Conservation (phyloP, 2,888 invertebrate genomes). For the Dasypogon diadema region DNA sequence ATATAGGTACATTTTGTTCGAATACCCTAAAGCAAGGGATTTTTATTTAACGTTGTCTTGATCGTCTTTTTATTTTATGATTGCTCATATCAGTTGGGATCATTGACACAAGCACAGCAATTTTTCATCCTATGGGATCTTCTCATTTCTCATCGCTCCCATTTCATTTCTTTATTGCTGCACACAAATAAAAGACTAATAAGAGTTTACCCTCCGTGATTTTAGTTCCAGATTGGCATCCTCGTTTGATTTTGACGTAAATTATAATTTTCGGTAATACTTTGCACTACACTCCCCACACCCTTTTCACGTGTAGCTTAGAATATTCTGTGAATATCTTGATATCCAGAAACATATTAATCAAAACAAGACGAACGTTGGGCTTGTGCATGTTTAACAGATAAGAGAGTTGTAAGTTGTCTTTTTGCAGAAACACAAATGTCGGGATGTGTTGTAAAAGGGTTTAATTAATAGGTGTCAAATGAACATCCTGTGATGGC, state of each 20-base stretch:
- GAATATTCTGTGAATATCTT: slow-evolving; percentile 36
- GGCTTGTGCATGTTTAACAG: no score
- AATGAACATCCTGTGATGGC: no score
- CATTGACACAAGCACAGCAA: slow-evolving; percentile 43
- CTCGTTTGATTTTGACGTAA: slow-evolving; percentile 44
- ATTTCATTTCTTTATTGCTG: slow-evolving; percentile 42
- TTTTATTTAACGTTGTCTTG: slow-evolving; percentile 29
- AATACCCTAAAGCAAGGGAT: slow-evolving; percentile 15
- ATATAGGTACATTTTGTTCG: background rate
- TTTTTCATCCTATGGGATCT: slow-evolving; percentile 45
- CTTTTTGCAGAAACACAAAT: background rate
- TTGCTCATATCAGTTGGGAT: slow-evolving; percentile 30
- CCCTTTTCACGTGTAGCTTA: background rate
- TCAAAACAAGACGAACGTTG: no score
- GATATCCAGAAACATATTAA: slow-evolving; percentile 23
- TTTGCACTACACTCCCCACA: background rate
- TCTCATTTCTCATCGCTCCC: slow-evolving; percentile 39
- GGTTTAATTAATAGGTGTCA: background rate
- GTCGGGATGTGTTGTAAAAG: background rate
- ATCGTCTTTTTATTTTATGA: slow-evolving; percentile 40
- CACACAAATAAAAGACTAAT: slow-evolving; percentile 17
- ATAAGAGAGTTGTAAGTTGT: background rate
- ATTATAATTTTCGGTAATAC: slow-evolving; percentile 39
- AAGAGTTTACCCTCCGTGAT: slow-evolving; percentile 28
- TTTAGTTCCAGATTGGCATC: slow-evolving; percentile 32